These are phyloP conservation scores for Tachina grossa DNA, from an alignment of 2,888 invertebrate genomes.

Conservation along the genomic window DNA sequence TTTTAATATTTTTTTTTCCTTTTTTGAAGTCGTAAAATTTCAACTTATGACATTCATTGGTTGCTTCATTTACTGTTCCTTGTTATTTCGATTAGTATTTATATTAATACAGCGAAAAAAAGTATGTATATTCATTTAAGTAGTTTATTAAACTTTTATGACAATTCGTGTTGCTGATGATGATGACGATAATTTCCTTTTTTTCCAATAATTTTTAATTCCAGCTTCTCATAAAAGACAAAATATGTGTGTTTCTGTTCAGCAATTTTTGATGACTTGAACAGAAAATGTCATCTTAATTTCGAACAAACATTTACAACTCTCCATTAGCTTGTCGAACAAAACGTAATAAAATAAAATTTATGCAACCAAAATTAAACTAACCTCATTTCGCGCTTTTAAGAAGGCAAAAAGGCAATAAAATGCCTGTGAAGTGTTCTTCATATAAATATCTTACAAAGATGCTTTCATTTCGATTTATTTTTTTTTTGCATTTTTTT, in stretches of 20 bases:
- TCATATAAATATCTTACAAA: constrained; percentile 18
- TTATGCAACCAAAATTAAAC: constrained; percentile 35
- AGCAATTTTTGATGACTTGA: constrained; percentile 53
- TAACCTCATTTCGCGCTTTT: constrained; percentile 55
- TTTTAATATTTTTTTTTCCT: constrained; percentile 29
- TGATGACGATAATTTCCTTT: constrained; percentile 38
- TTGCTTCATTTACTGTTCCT: constrained; percentile 63
- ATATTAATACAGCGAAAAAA: constrained; percentile 28
- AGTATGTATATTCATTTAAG: constrained; percentile 45
- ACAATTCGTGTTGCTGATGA: constrained; percentile 40
- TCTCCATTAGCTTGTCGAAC: constrained; percentile 44
- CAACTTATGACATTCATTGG: constrained; percentile 66
- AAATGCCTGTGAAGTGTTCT: constrained; percentile 15
- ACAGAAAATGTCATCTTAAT: constrained; percentile 63
- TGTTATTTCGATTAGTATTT: constrained; percentile 57
- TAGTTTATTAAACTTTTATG: constrained; percentile 70
- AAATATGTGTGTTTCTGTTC: constrained; percentile 18
- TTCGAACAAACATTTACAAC: constrained; percentile 52
- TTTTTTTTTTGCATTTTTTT: constrained; percentile 34
- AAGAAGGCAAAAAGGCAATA: neutral
- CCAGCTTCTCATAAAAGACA: constrained; percentile 19
- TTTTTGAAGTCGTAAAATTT: constrained; percentile 61
- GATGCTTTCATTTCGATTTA: constrained; percentile 44
- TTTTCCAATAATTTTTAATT: constrained; percentile 29
- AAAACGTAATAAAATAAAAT: constrained; percentile 19